Base-by-base conservation (phyloP, 2,888 invertebrate species). In the Alviniconcha strummeri region DNA sequence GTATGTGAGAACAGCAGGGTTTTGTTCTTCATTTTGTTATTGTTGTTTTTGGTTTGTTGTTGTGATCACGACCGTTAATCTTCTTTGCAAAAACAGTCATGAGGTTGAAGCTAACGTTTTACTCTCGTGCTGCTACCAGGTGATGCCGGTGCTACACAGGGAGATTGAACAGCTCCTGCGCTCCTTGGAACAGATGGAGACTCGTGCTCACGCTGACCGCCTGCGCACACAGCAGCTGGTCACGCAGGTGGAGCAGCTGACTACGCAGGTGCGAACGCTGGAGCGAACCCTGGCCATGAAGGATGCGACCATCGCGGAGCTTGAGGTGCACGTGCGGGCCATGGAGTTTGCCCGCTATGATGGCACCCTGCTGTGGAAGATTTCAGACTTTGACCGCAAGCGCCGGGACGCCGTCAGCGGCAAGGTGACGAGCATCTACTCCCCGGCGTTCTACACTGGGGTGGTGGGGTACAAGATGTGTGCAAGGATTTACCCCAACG, bases 401-500 rank as follows among this genome's bases (percentile, higher is more conserved):
- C 89, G 90, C 52, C 87, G 89, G 8, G 92, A 93, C 54, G 93
- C 93, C 0, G 81, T 89, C 2, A 87, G 84, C 64, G 92, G 92
- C 5, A 86, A 87, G 72, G 87, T 88, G n/a, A 91, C 91, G 17
- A 92, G 92, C 85, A 87, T 93, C 56, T 93, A 92, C 84, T 93
- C 93, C 5, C 91, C 91, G 4, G 89, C 91, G 5, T 94, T 94
- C 88, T 94, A 91, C 88, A 92, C 93, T 5, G 90, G 90, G 13
- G 88, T 88, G 54, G 86, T 86, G 52, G 93, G 93, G 56, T 93
- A 93, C 87, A 93, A 93, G 87, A 91, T 93, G 91, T 93, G 93
- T 85, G 89, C 89, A 0, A 87, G 93, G 15, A 86, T 93, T 8
- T 93, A 93, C 82, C 91, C 92, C 11, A 93, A 93, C 87, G 93